These are phyloP conservation scores for Machaerirhynchus nigripectus DNA, from an alignment of 2,113 vertebrate species.

Conservation along the genomic window DNA sequence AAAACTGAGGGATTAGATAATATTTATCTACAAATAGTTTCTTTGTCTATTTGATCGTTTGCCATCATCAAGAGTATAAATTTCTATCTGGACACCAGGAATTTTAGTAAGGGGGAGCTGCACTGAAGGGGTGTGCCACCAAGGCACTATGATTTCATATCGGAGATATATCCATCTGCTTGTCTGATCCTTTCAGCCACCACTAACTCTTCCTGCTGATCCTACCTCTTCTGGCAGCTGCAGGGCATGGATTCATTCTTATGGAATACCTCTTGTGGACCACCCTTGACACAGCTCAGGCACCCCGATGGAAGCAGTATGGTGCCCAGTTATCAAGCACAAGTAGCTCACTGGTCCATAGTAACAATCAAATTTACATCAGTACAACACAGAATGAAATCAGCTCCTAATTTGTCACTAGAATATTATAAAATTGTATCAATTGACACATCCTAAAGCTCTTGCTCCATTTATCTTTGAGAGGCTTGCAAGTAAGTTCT, in stretches of 20 bases:
- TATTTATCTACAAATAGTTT: not conserved
- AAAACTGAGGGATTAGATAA: not conserved
- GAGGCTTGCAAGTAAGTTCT: not conserved
- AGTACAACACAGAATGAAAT: not conserved
- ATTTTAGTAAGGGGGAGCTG: not conserved
- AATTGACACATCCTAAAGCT: not conserved
- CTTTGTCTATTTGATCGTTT: not conserved
- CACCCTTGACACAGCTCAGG: not conserved
- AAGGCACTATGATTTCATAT: not conserved
- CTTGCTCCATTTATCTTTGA: not conserved
- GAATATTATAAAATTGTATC: not conserved
- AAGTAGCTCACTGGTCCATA: rapidly evolving
- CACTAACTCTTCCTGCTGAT: not conserved
- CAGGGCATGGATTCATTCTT: not conserved
- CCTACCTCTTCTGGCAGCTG: not conserved
- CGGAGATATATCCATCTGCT: rapidly evolving
- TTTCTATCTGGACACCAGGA: not conserved
- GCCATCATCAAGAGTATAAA: not conserved
- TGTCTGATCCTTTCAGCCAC: not conserved
- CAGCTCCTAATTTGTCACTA: not conserved
- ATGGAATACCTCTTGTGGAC: not conserved
- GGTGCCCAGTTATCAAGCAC: not conserved
- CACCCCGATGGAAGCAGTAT: not conserved
- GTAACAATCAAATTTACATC: not conserved
- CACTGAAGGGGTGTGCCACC: not conserved